phyloP scores from a whole-genome alignment of 2,888 invertebrate species.

The Elmis aenea region DNA sequence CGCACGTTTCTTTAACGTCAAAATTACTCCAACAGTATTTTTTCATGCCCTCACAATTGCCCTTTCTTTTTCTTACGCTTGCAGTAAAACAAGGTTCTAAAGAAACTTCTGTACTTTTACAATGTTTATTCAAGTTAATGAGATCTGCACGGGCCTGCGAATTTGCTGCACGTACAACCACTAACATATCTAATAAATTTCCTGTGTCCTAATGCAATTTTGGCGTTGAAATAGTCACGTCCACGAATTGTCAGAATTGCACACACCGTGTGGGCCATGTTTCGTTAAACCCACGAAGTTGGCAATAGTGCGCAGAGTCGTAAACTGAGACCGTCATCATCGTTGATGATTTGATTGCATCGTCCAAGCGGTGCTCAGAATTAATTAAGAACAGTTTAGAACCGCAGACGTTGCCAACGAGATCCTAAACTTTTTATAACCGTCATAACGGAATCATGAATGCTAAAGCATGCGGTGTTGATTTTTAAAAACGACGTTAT shows the following conservation, averaged over 20 bases:
- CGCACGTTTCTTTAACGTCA: too few species aligned
- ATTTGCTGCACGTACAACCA: too few species aligned
- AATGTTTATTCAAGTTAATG: too few species aligned
- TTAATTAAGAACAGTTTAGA: slow-evolving; percentile 14
- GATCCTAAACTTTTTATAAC: slow-evolving; percentile 16
- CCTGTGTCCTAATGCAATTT: background rate
- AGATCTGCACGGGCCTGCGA: too few species aligned
- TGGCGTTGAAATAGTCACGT: slow-evolving; percentile 1
- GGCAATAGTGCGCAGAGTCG: slow-evolving; percentile 9
- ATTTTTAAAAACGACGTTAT: too few species aligned
- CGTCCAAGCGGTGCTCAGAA: slow-evolving; percentile 10
- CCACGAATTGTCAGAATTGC: slow-evolving; percentile 1
- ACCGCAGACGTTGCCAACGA: too few species aligned
- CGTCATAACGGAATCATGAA: slow-evolving; percentile 13
- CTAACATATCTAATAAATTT: too few species aligned
- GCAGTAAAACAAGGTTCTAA: too few species aligned
- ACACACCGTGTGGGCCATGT: slow-evolving; percentile 3
- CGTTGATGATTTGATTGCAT: slow-evolving; percentile 16
- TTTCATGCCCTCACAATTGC: too few species aligned
- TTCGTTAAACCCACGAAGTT: slow-evolving; percentile 9
- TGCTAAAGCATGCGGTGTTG: slow-evolving; percentile 10
- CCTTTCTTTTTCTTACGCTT: too few species aligned
- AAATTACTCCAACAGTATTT: too few species aligned
- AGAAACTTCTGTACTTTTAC: too few species aligned
- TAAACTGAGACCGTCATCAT: slow-evolving; percentile 12